A percentile compares a stretch with the other conserved stretches of the same genome.
Conservation (phyloP, 2,113 vertebrate genomes). For the Crocuta crocuta region DNA sequence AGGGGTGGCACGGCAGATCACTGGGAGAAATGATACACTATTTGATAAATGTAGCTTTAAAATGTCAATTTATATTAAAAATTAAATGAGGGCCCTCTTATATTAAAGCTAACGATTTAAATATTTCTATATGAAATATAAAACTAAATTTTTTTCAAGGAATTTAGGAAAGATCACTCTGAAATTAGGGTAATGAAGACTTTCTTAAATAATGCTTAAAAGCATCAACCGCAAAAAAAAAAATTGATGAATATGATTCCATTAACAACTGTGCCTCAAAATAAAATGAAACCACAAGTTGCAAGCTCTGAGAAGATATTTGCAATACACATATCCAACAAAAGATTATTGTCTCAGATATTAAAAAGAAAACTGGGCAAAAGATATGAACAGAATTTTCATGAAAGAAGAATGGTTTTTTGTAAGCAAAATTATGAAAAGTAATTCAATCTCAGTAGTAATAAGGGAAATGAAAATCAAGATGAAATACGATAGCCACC, state of each 20-base stretch:
- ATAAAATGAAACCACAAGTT: not conserved
- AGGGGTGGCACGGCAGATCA: too few species aligned
- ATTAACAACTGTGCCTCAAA: not conserved
- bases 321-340: not conserved
- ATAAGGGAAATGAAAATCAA: not conserved
- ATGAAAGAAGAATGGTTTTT: not conserved
- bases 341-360: not conserved
- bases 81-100: not conserved
- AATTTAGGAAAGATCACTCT: not conserved
- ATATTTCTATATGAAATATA: not conserved
- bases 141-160: not conserved
- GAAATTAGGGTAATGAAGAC: not conserved
- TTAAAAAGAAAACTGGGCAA: not conserved
- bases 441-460: not conserved
- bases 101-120: not conserved
- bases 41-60: not conserved
- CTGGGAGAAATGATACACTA: not conserved
- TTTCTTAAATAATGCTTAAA: not conserved
- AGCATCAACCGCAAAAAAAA: not conserved
- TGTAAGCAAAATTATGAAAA: not conserved
- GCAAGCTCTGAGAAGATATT: not conserved
- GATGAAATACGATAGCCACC: not conserved
- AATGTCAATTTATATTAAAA: not conserved
- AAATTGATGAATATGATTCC: not conserved
- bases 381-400: not conserved